Evolutionary conservation across 2,797 vertebrate species (phyloP).

Genomic region (Eptatretus atami): DNA sequence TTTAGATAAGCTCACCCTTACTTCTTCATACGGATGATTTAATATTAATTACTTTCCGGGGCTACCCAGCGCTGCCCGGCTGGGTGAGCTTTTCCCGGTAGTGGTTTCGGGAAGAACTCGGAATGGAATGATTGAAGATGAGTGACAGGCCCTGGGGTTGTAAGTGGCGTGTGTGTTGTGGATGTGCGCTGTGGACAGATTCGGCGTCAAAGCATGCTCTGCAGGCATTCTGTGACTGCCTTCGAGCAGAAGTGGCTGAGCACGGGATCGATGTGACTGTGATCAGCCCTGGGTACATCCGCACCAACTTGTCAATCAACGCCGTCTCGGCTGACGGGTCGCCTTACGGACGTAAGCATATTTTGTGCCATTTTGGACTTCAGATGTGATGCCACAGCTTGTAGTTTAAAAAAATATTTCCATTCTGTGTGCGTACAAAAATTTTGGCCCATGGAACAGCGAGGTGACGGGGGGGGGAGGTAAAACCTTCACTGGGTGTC

Average conservation of each 20-base stretch:
- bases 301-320: constrained; percentile 54
- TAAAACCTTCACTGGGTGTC: too few relatives aligned
- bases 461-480: too few relatives aligned
- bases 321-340: constrained; percentile 48
- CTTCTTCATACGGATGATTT: too few relatives aligned
- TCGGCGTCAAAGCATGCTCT: constrained; percentile 71
- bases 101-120: too few relatives aligned
- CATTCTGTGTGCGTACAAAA: not conserved
- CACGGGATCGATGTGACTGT: constrained; percentile 35
- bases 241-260: constrained; percentile 43
- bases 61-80: too few relatives aligned
- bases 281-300: constrained; percentile 60
- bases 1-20: too few relatives aligned
- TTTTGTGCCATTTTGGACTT: not conserved
- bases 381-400: not conserved
- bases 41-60: too few relatives aligned
- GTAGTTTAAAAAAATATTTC: not conserved
- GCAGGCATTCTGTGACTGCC: constrained; percentile 78
- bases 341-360: constrained; percentile 39
- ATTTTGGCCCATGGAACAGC: not conserved
- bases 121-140: too few relatives aligned
- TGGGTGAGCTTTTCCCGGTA: too few relatives aligned
- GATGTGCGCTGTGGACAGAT: constrained; percentile 18
- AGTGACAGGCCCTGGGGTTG: too few relatives aligned
- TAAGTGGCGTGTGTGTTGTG: too few relatives aligned